Percentiles rank a stretch among this genome's conserved stretches.
Evolutionary conservation across 2,797 vertebrate species (phyloP).

Genomic region (Hoplostethus mediterraneus): DNA sequence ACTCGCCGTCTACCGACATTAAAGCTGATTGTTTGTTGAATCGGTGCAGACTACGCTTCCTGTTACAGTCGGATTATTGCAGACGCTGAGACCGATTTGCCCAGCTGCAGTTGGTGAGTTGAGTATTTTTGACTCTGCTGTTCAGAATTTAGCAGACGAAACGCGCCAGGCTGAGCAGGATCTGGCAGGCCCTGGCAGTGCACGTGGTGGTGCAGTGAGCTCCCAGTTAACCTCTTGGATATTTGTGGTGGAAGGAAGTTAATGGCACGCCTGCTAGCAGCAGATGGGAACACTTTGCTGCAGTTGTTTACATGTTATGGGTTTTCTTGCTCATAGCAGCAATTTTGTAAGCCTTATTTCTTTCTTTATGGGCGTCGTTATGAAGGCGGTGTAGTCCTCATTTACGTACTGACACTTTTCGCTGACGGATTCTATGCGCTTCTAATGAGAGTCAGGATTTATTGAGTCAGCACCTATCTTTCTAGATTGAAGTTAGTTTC

Average conservation of each 20-base stretch:
- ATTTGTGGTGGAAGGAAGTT: constrained; percentile 74
- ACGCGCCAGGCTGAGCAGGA: constrained; percentile 60
- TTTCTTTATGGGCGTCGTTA: constrained; percentile 61
- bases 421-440: constrained; percentile 45
- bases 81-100: constrained; percentile 18
- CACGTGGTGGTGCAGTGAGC: constrained; percentile 61
- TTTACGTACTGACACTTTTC: constrained; percentile 54
- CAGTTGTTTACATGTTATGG: constrained; percentile 76
- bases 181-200: constrained; percentile 56
- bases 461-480: constrained; percentile 1
- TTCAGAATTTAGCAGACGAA: constrained; percentile 13
- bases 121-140: constrained; percentile 47
- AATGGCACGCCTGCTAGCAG: constrained; percentile 68
- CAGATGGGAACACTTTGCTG: constrained; percentile 82
- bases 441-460: constrained; percentile 49
- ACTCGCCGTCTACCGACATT: constrained; percentile 36
- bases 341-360: constrained; percentile 57
- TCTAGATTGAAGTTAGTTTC: constrained; percentile 15
- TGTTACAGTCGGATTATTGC: constrained; percentile 29
- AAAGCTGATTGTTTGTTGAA: constrained; percentile 29
- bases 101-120: constrained; percentile 13
- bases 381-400: constrained; percentile 55
- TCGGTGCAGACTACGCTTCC: constrained; percentile 10
- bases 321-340: constrained; percentile 72
- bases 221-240: constrained; percentile 77